Conservation (phyloP, 1,140 invertebrate genomes). For the Orius laevigatus region DNA sequence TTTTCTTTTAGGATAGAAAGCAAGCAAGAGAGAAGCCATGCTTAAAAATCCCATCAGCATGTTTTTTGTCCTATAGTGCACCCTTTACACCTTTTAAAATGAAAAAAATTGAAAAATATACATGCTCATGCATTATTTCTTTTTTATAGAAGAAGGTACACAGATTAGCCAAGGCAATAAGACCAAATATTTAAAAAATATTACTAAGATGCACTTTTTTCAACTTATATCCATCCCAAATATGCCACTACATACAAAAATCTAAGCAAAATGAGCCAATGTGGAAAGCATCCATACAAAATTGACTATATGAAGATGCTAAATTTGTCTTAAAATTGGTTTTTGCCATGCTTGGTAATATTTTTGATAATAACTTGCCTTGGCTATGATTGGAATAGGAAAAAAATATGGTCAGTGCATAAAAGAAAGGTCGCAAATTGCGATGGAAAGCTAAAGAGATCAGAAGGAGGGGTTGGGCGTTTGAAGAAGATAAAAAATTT, state of each 20-base stretch:
- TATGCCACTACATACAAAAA: too few species aligned
- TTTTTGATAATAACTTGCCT: background rate
- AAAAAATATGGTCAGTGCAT: conserved; percentile 1
- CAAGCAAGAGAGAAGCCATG: conserved; percentile 18
- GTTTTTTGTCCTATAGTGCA: conserved; percentile 3
- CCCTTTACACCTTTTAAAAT: background rate
- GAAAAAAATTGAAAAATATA: background rate
- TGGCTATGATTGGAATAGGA: background rate
- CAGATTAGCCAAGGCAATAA: background rate
- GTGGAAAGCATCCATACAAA: too few species aligned
- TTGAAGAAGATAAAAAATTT: background rate
- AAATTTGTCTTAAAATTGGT: too few species aligned
- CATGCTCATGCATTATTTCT: conserved; percentile 3
- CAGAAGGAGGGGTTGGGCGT: conserved; percentile 17
- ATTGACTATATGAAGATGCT: too few species aligned
- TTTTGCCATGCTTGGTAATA: background rate
- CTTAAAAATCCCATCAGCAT: background rate
- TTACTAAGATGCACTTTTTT: too few species aligned
- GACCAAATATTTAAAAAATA: background rate
- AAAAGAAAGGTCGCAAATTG: conserved; percentile 21
- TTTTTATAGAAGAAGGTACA: background rate
- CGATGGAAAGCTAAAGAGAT: conserved; percentile 17
- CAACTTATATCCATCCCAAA: too few species aligned
- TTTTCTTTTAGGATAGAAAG: conserved; percentile 10
- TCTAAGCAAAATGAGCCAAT: too few species aligned